Evolutionary conservation across 2,113 vertebrate species (phyloP).

Genomic region (Mus pahari): DNA sequence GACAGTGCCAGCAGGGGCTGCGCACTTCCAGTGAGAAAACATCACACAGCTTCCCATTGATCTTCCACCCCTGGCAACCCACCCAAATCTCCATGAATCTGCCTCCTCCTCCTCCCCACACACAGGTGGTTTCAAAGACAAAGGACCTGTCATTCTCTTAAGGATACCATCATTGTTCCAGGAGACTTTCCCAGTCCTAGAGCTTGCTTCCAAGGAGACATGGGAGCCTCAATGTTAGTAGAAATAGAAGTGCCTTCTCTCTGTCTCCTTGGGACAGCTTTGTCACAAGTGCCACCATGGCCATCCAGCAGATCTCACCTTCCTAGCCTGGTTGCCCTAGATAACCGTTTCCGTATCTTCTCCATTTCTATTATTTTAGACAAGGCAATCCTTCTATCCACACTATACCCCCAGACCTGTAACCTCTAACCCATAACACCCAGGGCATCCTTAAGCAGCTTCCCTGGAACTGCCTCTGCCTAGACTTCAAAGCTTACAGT

Average conservation of each 20-base stretch:
- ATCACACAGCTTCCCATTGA: background rate
- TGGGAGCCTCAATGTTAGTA: background rate
- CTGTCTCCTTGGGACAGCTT: background rate
- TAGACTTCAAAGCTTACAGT: background rate
- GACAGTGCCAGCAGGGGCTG: too few species aligned
- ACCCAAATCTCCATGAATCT: background rate
- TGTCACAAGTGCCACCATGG: too few species aligned
- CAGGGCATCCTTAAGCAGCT: background rate
- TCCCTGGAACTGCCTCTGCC: rapidly evolving
- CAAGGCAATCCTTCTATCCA: background rate
- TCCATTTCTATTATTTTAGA: background rate
- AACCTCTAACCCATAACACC: too few species aligned
- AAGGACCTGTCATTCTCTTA: background rate
- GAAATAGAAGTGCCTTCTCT: background rate
- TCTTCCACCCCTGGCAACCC: background rate
- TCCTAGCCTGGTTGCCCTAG: too few species aligned
- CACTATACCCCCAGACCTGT: rapidly evolving
- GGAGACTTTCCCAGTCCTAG: too few species aligned
- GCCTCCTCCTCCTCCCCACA: too few species aligned
- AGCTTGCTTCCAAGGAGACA: too few species aligned
- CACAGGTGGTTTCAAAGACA: background rate
- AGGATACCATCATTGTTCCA: background rate
- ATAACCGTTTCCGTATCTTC: background rate
- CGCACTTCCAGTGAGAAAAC: background rate
- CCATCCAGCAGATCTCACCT: background rate